phyloP scores from a whole-genome alignment of 2,113 vertebrate species.

The Bubo blakistoni region DNA sequence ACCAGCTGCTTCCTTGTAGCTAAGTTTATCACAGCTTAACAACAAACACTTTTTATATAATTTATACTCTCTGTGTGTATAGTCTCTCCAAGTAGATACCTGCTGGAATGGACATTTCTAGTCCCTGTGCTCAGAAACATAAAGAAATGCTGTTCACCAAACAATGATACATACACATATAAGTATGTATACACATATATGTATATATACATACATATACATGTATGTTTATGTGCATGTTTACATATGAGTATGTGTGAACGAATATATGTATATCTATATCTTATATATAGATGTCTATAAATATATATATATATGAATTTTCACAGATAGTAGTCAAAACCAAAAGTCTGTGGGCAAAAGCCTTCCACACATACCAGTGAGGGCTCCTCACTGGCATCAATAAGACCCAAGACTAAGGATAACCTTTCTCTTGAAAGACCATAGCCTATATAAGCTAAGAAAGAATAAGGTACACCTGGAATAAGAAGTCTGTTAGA shows the following conservation, averaged over 20 bases:
- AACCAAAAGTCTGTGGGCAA: background rate
- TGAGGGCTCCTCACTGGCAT: background rate
- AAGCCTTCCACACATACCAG: background rate
- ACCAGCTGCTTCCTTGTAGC: conserved; percentile 57
- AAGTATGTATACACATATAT: background rate
- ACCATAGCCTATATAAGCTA: background rate
- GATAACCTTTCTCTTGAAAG: background rate
- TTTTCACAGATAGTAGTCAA: background rate
- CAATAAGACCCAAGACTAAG: background rate
- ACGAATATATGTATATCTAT: background rate
- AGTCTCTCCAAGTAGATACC: background rate
- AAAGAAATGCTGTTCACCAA: background rate
- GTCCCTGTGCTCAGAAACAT: background rate
- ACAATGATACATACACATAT: background rate
- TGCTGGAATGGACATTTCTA: background rate
- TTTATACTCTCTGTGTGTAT: conserved; percentile 15
- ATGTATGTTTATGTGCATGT: background rate
- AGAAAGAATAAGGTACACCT: background rate
- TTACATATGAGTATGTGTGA: background rate
- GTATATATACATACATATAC: no score
- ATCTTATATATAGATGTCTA: background rate
- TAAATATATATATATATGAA: background rate
- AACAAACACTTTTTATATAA: conserved; percentile 41
- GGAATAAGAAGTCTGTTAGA: background rate
- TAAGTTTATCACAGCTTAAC: conserved; percentile 54